phyloP scores from a whole-genome alignment of 2,797 vertebrate genomes.

The Lemur catta region DNA sequence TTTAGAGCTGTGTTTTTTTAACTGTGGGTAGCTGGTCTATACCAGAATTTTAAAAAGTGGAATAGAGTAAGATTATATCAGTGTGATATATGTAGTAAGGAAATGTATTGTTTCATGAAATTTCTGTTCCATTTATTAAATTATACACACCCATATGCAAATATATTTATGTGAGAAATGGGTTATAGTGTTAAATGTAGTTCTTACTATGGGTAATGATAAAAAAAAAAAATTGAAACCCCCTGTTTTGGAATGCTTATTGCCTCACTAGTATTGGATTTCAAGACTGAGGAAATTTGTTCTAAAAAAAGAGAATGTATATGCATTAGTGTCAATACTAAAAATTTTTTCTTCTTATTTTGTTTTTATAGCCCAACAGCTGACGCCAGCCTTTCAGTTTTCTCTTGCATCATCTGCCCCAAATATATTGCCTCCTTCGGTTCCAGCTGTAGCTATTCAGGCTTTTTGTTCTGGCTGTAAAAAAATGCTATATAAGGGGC shows the following conservation, averaged over 20 bases:
- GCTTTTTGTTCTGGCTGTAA: conserved; percentile 94
- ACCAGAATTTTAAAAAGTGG: not conserved
- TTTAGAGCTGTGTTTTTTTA: conserved; percentile 21
- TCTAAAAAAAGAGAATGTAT: not conserved
- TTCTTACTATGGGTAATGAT: not conserved
- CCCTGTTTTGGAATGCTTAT: not conserved
- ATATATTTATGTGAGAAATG: not conserved
- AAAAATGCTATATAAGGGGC: conserved; percentile 93
- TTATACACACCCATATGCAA: not conserved
- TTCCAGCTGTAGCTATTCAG: conserved; percentile 82
- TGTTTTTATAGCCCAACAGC: conserved; percentile 82
- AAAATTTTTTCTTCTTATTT: conserved; percentile 45
- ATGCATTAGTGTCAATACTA: conserved; percentile 53
- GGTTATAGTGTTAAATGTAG: conserved; percentile 19
- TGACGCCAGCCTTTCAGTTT: conserved; percentile 83
- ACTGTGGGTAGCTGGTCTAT: not conserved
- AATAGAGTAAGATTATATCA: conserved; percentile 29
- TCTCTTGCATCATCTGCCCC: conserved; percentile 81
- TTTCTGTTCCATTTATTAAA: not conserved
- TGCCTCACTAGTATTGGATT: conserved; percentile 9
- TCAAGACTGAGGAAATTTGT: conserved; percentile 42
- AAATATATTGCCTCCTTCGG: conserved; percentile 83
- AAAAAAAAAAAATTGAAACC: not conserved
- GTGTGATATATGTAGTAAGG: not conserved
- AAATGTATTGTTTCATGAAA: conserved; percentile 30